Conservation (phyloP, 2,888 invertebrate species). For the Drosophila atripex region DNA sequence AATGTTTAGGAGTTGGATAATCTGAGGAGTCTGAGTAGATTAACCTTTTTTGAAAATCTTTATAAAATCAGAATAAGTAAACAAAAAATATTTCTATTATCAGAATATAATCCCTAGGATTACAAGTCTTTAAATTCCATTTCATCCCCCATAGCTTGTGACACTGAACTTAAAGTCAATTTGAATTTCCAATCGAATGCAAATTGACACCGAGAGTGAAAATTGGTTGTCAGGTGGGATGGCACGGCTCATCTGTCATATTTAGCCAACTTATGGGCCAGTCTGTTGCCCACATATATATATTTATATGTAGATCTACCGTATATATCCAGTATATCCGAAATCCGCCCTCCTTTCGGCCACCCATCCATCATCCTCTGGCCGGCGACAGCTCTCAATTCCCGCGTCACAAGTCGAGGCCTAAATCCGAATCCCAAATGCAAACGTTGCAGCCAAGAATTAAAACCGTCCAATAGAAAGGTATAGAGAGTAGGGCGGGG, state of each 20-base stretch:
- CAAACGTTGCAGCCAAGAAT: conserved; percentile 68
- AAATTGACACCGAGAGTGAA: conserved; percentile 28
- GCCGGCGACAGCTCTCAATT: conserved; percentile 64
- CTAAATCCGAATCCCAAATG: conserved; percentile 54
- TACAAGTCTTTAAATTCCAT: not conserved
- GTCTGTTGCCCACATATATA: not conserved
- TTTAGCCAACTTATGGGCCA: conserved; percentile 24
- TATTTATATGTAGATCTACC: not conserved
- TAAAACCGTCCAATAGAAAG: conserved; percentile 43
- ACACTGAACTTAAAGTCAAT: conserved; percentile 21
- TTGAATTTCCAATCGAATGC: conserved; percentile 35
- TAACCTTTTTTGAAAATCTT: too few relatives aligned
- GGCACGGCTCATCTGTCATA: conserved; percentile 30
- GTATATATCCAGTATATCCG: conserved; percentile 3
- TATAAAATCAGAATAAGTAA: not conserved
- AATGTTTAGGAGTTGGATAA: too few relatives aligned
- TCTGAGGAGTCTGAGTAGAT: too few relatives aligned
- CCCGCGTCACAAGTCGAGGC: conserved; percentile 49
- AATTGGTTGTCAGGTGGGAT: conserved; percentile 16
- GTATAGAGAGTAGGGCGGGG: not conserved
- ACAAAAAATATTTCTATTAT: not conserved
- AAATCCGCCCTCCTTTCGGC: conserved; percentile 12
- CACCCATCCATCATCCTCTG: conserved; percentile 53
- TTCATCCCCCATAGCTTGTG: not conserved
- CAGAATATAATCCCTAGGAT: not conserved